These are phyloP conservation scores for Sphaeridia pumilis DNA, from an alignment of 2,888 invertebrate genomes.

Conservation along the genomic window DNA sequence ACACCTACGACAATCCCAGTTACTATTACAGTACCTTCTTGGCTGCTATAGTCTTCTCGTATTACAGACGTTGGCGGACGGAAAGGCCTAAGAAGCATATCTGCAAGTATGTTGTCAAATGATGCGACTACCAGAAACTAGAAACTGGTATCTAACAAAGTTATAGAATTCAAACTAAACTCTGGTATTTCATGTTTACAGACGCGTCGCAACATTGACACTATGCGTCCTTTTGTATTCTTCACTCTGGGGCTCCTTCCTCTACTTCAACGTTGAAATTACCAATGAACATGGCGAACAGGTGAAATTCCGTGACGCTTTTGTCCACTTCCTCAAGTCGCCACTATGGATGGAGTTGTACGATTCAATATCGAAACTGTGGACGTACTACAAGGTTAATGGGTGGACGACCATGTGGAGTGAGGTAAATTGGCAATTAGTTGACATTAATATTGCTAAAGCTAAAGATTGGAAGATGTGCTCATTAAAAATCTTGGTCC, in stretches of 20 bases:
- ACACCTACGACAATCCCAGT: conserved; percentile 59
- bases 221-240: conserved; percentile 56
- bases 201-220: conserved; percentile 50
- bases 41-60: conserved; percentile 58
- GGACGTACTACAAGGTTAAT: conserved; percentile 65
- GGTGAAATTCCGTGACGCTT: conserved; percentile 73
- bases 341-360: conserved; percentile 70
- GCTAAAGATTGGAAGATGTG: too few species aligned
- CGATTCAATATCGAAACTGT: conserved; percentile 53
- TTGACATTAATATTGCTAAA: background rate
- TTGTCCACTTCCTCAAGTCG: conserved; percentile 79
- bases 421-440: conserved; percentile 46
- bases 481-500: background rate
- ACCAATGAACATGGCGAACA: conserved; percentile 75
- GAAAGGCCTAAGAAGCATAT: conserved; percentile 46
- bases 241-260: conserved; percentile 61
- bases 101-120: conserved; percentile 36
- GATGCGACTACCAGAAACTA: background rate
- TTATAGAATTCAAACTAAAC: background rate
- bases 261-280: conserved; percentile 78
- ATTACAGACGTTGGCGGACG: conserved; percentile 67
- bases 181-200: conserved; percentile 37
- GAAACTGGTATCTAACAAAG: background rate
- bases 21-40: conserved; percentile 39
- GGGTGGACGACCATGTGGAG: conserved; percentile 83